phyloP scores from a whole-genome alignment of 2,888 invertebrate species.

The Ormyrus pomaceus region DNA sequence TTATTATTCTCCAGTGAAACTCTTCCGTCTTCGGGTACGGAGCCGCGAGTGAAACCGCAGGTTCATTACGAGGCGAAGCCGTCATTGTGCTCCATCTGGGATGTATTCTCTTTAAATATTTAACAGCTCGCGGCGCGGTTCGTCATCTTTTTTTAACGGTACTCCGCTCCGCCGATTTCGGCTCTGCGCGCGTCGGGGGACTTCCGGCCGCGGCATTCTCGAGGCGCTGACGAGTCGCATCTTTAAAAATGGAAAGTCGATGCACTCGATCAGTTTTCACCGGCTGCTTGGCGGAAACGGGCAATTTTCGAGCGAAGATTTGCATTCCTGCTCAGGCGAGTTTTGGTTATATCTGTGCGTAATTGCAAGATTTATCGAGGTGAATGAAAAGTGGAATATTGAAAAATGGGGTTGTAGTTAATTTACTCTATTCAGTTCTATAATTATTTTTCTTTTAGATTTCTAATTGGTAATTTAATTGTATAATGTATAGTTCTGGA shows the following conservation, averaged over 20 bases:
- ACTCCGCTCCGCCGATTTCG: constrained; percentile 32
- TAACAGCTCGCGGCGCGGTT: constrained; percentile 63
- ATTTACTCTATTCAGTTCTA: neutral
- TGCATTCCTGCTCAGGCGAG: no score
- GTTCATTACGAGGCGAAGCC: neutral
- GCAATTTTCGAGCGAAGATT: no score
- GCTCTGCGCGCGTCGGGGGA: neutral
- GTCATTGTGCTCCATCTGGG: constrained; percentile 67
- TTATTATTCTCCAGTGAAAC: neutral
- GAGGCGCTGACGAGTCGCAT: constrained; percentile 11
- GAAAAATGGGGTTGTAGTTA: neutral
- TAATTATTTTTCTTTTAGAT: no score
- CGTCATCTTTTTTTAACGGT: constrained; percentile 65
- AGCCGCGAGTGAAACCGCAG: neutral
- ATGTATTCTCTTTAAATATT: constrained; percentile 71
- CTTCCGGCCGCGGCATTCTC: constrained; percentile 30
- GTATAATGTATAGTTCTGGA: no score
- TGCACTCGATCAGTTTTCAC: constrained; percentile 1
- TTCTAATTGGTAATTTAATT: no score
- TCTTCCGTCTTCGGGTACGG: neutral
- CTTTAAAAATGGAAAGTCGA: constrained; percentile 43
- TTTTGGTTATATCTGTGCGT: no score
- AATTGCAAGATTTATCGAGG: no score
- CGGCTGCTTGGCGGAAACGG: neutral
- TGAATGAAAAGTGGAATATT: neutral